Base-by-base conservation (phyloP, 2,888 invertebrate genomes). In the Hydrotaea cyrtoneurina region DNA sequence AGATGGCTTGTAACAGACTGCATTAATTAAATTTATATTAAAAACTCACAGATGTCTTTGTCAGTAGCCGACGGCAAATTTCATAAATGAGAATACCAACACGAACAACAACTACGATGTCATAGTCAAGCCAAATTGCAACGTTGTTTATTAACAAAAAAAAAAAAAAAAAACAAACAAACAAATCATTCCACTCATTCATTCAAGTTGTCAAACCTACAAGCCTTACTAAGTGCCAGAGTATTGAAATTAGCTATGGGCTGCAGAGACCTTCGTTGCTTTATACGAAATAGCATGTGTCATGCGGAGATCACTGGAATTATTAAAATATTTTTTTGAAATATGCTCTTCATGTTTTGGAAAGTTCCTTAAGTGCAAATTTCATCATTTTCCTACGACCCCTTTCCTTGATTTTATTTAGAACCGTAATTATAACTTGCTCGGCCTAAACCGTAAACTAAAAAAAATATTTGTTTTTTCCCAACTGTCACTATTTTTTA, bases 21-120 rank as follows among this genome's bases (percentile, higher is more conserved):
- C 83, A 79, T 74, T 89, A 89, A 89, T 89, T 89, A 89, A 89
- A 88, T 89, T 88, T 88, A 86, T 88, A 89, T 88, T 89, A 89
- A 87, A 85, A 85, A 88, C 87, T 87, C 88, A 86, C 88, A 89
- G 88, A 88, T 88, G 88, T 88, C 87, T 87, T 85, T 87, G 87
- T 86, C 86, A 87, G 85, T 86, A 86, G 86, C 87, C 88, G 83
- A 79, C 62, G 86, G 86, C 86, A 78, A 77, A 69, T 26, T 50
- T 19, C 53, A 77, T 59, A 39, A 50, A 59, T 23, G 23, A 19
- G 26, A 23, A 26, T 59, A 10, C 17, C 59, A 23, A 26, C 59
- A 59, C 23, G 55, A 69, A 19, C 23, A 59, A 71, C n/a, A 15
- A 10, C 19, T 72, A 17, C 57, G 26, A 43, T 15, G 46, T 36